Percentiles rank a stretch among this genome's conserved stretches.
Conservation (phyloP, 2,888 invertebrate species). For the Panopea generosa region DNA sequence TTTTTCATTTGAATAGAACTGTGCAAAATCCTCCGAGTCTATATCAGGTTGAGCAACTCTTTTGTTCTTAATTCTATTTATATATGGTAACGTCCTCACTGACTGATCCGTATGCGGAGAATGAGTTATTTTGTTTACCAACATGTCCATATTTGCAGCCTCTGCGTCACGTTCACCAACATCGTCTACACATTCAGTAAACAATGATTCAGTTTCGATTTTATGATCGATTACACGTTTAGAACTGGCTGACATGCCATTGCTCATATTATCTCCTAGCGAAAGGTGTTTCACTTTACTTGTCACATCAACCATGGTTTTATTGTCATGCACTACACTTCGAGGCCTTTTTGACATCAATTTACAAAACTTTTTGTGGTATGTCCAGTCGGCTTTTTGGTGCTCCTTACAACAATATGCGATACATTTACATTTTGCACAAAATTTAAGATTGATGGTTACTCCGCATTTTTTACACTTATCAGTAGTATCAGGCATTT, state of each 20-base stretch:
- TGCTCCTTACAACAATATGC: conserved; percentile 83
- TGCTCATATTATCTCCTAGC: neutral
- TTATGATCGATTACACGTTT: conserved; percentile 18
- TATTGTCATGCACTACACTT: conserved; percentile 9
- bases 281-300: conserved; percentile 15
- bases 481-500: conserved; percentile 37
- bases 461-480: conserved; percentile 79
- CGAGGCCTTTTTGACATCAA: conserved; percentile 14
- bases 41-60: neutral
- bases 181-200: no score
- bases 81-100: no score
- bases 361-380: conserved; percentile 76
- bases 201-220: neutral
- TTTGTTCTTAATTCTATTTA: no score
- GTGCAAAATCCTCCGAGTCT: neutral
- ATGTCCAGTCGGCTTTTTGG: conserved; percentile 80
- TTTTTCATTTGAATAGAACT: neutral
- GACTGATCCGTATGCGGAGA: no score
- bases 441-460: conserved; percentile 77
- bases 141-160: neutral
- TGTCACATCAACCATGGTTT: neutral
- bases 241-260: neutral
- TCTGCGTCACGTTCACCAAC: neutral
- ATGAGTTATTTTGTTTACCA: no score
- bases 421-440: conserved; percentile 77